phyloP scores from a whole-genome alignment of 1,140 invertebrate species.

The Babylonia areolata region DNA sequence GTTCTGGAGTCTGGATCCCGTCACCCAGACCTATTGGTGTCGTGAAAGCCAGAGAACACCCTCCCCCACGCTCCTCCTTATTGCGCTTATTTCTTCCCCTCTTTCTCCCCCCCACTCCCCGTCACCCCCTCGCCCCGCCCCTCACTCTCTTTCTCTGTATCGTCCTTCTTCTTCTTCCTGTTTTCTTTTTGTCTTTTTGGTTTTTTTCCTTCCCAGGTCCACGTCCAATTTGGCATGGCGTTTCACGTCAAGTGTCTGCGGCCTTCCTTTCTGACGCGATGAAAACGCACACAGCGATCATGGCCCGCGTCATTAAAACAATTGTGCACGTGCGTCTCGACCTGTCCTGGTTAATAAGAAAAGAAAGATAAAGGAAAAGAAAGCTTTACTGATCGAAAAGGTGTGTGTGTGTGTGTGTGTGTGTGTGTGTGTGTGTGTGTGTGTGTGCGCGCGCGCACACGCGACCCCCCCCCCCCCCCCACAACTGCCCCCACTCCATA shows the following conservation, averaged over 20 bases:
- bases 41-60: slow-evolving; percentile 10
- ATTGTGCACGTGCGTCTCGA: slow-evolving; percentile 21
- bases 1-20: not conserved
- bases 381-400: too few species aligned
- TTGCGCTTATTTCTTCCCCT: too few species aligned
- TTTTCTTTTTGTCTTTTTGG: not conserved
- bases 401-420: too few species aligned
- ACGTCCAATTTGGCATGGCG: slow-evolving; percentile 7
- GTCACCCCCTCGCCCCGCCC: not conserved
- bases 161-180: not conserved
- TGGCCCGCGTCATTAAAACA: slow-evolving; percentile 16
- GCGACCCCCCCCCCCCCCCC: too few species aligned
- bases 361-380: too few species aligned
- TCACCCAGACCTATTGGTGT: not conserved
- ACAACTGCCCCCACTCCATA: too few species aligned
- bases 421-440: too few species aligned
- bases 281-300: not conserved
- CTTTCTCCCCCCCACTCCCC: not conserved
- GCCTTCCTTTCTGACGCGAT: slow-evolving; percentile 2
- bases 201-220: not conserved
- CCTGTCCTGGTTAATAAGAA: too few species aligned
- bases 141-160: not conserved
- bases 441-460: too few species aligned
- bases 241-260: slow-evolving; percentile 24
- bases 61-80: too few species aligned